Evolutionary conservation across 2,797 vertebrate genomes (phyloP), one percentile per base, ranked within the genome.

Genomic region (Gambelia wislizenii): DNA sequence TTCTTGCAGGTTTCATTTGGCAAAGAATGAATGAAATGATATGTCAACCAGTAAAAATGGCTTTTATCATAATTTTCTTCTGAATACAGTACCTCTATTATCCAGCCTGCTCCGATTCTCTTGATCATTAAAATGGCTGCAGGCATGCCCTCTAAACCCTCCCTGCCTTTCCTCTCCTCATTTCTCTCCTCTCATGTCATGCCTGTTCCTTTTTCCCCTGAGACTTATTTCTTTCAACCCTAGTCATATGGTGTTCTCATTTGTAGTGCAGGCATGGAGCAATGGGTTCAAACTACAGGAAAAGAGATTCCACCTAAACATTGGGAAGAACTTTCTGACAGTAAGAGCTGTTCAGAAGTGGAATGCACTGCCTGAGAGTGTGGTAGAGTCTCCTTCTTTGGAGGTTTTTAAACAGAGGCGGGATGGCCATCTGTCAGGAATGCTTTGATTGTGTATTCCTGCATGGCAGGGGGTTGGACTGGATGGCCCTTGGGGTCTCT

Each of bases 1-100:
- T 64, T 33, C 52, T 13, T 47, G 8, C 86, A 47, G 78, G 83
- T 78, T 42, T 78, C 61, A 25, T 70, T 82, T 30, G 39, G 59
- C 54, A 44, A 85, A 27, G 61, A 59, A 83, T 76, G 25, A 85
- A 83, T 76, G 25, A 82, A 85, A 77, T 78, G 6, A 12, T 9
- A 36, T 81, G 83, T 81, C 36, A 67, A 69, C 76, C 78, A 85
- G 22, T n/a, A 78, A 56, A 88, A 84, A 89, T 78, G 59, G 47
- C 61, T 42, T 88, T 42, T 33, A n/a, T 83, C 56, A 54, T 54
- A 67, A 83, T 54, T 76, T 61, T 74, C 25, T 25, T 6, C 6
- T 33, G 33, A 56, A 67, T 83, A 33, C 44, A 56, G 54, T 83
- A 33, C 44, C n/a, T 54, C 72, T 52, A 75, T 39, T 69, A 36